Base-by-base conservation (phyloP, 2,888 invertebrate species). In the Tiphia femorata region DNA sequence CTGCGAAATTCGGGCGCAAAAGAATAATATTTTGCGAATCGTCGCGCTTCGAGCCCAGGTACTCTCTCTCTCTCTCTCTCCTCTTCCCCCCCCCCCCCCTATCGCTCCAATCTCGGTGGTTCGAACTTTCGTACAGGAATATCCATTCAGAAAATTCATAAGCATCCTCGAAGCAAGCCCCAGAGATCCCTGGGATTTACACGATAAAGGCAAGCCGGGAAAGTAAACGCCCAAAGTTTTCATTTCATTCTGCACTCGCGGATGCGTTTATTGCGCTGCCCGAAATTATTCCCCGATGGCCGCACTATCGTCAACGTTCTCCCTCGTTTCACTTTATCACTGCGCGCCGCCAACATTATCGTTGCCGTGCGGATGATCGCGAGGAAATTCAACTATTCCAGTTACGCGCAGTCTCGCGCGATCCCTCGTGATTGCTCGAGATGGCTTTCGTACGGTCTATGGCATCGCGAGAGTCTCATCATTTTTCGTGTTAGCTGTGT, bases 201-300 rank as follows among this genome's bases (percentile, higher is more conserved):
- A 38, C 52, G 56, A 50, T 58, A 58, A 58, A 60, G 38, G 51
- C 47, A 40, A 38, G 17, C 44, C 50, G 49, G 42, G 49, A 58
- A 56, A 50, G 56, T 59, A 65, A 65, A 64, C 62, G 58, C 46
- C 23, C 41, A 53, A 57, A 56, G 62, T 62, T 57, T 62, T 64
- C 56, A 62, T 67, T 57, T 64, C 54, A 54, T 49, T 49, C 37
- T 37, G 56, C 49, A 54, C 58, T 64, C 54, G n/a, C n/a, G 25
- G 54, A 49, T 35, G 57, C 64, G 12, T 29, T 44, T 25, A 21
- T 35, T 4, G 40, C 27, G 30, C n/a, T n/a, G 23, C 21, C 16
- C 38, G 48, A 14, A 52, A 58, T 62, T 55, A 62, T 55, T 55
- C 50, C 30, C 37, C 21, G 3, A 14, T 7, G 6, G 19, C 17